Evolutionary conservation across 2,888 invertebrate species (phyloP), one percentile per base, ranked within the genome.

Genomic region (Zaprionus lineosus): DNA sequence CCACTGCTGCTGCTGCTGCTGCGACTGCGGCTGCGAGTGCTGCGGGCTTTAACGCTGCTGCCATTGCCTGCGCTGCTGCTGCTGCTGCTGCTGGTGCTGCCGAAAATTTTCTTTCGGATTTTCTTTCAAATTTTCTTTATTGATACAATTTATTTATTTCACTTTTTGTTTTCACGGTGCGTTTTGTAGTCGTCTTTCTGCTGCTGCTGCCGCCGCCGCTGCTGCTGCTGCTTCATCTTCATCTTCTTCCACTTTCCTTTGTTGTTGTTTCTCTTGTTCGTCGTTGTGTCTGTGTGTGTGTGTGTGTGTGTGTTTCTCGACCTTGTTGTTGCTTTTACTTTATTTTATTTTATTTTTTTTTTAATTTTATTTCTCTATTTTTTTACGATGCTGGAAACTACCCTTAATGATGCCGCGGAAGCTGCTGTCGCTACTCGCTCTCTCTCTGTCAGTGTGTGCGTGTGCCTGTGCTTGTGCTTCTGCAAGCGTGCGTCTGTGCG

Each of bases 351-450:
- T 56, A n/a, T 37, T 37, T 55, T 78, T 79, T 77, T 86, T 86
- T 82, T 74, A 86, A 86, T 84, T 81, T 84, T 84, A 86, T 84
- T 82, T 84, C 85, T 86, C 86, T 81, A 86, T 85, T 82, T 81
- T 86, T 85, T 82, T 87, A 86, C 86, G 82, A 86, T 72, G 81
- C 81, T 84, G 59, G 67, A 87, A 84, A 84, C 84, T 84, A 84
- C 84, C 84, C 84, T 87, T 84, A 84, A 87, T 87, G 84, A 85
- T 85, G 81, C 85, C 68, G 74, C 68, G 68, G 74, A 68, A 51
- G 69, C 74, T 67, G 50, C 47, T 63, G 63, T 65, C 64, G 51
- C 51, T 66, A 47, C 43, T 51, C 41, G 34, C 21, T 16, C 43
- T 34, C 24, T 7, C 7, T 34, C 7, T 19, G 46, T 37, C 12